A percentile compares a stretch with the other conserved stretches of the same genome.
phyloP scores from a whole-genome alignment of 2,888 invertebrate species.

The Griposia aprilina region DNA sequence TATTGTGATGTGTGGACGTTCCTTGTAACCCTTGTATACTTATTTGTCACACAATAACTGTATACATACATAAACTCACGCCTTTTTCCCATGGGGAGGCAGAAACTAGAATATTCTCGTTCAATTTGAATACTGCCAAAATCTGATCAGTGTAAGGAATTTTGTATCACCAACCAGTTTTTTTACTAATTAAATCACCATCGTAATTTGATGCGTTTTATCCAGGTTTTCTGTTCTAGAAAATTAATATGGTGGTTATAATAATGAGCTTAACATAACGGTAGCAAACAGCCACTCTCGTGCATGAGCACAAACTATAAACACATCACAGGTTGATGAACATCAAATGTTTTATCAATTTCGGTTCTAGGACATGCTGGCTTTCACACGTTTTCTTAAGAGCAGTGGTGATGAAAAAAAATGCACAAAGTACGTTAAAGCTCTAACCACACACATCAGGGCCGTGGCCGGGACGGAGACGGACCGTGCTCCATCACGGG shows the following conservation, averaged over 20 bases:
- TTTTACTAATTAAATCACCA: background rate
- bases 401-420: background rate
- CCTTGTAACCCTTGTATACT: constrained; percentile 16
- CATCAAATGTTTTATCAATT: background rate
- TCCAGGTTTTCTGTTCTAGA: background rate
- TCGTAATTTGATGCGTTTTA: background rate
- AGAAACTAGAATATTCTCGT: too few species aligned
- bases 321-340: background rate
- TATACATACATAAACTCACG: too few species aligned
- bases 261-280: background rate
- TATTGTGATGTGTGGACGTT: constrained; percentile 34
- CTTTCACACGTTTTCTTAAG: background rate
- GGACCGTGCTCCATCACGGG: too few species aligned
- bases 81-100: too few species aligned
- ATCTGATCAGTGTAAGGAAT: background rate
- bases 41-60: constrained; percentile 26
- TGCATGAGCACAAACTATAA: constrained; percentile 1
- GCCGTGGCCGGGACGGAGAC: too few species aligned
- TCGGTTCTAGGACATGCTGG: too few species aligned
- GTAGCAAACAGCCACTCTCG: background rate
- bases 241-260: background rate
- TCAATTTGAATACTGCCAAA: background rate
- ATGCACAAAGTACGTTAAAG: background rate
- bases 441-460: too few species aligned
- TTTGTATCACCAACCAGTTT: background rate